Percentiles rank a stretch among this genome's conserved stretches.
Conservation (phyloP, 2,113 vertebrate species). For the Thinocorus orbignyianus region DNA sequence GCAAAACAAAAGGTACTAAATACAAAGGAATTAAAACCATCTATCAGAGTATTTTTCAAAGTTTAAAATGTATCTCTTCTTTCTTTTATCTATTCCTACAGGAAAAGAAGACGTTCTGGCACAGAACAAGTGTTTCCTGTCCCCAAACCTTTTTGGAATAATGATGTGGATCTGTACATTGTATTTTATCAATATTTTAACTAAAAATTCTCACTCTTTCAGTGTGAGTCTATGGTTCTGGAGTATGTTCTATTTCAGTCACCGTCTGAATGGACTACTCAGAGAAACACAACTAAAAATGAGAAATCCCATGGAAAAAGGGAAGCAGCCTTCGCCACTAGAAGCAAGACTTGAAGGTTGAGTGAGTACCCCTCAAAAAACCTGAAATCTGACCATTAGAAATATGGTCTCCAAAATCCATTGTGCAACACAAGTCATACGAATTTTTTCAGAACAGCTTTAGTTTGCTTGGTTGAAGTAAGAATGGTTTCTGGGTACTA, state of each 20-base stretch:
- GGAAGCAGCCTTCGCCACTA: not conserved
- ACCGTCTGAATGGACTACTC: not conserved
- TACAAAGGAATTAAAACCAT: not conserved
- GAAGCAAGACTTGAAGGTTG: not conserved
- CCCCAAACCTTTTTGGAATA: not conserved
- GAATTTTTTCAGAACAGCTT: not conserved
- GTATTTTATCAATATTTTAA: not conserved
- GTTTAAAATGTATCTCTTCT: not conserved
- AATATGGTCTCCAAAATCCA: not conserved
- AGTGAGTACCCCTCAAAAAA: not conserved
- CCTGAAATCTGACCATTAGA: not conserved
- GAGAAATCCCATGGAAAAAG: not conserved
- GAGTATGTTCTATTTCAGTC: not conserved
- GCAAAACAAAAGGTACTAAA: not conserved
- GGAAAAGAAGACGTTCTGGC: not conserved
- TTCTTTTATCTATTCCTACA: not conserved
- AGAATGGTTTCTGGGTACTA: not conserved
- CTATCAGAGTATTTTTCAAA: not conserved
- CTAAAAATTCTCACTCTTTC: not conserved
- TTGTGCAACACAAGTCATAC: not conserved
- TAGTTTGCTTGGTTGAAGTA: not conserved
- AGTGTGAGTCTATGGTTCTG: not conserved
- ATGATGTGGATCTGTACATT: not conserved
- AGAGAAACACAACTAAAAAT: not conserved
- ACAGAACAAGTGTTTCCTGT: not conserved